These are phyloP conservation scores for Cairina moschata DNA, from an alignment of 2,113 vertebrate genomes.

Conservation along the genomic window DNA sequence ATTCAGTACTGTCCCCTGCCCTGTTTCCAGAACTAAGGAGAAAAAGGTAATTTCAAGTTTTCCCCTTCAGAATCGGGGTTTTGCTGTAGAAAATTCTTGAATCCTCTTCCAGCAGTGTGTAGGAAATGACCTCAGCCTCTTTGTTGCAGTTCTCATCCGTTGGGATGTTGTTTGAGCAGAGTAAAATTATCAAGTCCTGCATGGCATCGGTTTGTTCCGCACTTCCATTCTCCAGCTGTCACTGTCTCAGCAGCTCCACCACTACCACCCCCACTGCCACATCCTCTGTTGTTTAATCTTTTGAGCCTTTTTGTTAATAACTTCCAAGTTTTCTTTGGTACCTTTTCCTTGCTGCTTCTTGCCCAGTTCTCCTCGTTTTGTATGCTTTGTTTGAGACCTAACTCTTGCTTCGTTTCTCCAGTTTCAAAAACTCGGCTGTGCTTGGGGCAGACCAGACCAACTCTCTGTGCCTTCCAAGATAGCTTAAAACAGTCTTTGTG, in stretches of 20 bases:
- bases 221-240: neutral
- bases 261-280: rapidly evolving
- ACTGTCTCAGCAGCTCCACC: neutral
- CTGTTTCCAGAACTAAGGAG: too few relatives aligned
- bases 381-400: neutral
- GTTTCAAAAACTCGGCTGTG: neutral
- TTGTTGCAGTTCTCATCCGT: neutral
- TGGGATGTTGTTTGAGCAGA: neutral
- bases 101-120: neutral
- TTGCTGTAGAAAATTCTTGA: neutral
- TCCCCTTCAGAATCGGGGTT: neutral
- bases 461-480: neutral
- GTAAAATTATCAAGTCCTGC: neutral
- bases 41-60: neutral
- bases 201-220: neutral
- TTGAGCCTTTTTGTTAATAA: neutral
- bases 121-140: neutral
- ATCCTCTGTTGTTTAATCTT: neutral
- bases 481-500: neutral
- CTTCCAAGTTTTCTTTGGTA: neutral
- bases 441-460: neutral
- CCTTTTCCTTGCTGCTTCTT: neutral
- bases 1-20: neutral
- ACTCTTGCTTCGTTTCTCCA: neutral
- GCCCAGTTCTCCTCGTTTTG: rapidly evolving